phyloP scores from a whole-genome alignment of 1,140 invertebrate genomes.

The Lordiphosa clarofinis region DNA sequence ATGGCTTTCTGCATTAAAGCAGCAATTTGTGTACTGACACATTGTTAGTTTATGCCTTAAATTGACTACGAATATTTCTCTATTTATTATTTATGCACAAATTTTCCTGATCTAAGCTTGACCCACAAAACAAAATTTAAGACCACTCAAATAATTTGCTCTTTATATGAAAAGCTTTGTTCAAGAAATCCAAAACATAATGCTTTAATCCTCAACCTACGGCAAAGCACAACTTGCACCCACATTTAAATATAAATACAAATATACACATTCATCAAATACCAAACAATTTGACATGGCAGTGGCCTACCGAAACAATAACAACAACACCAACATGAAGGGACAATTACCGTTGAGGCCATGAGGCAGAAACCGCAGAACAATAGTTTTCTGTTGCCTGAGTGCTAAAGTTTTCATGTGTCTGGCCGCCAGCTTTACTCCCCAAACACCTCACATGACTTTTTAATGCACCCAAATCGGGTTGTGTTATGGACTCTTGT shows the following conservation, averaged over 20 bases:
- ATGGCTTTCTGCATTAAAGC: no score
- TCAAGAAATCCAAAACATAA: no score
- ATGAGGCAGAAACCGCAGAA: slow-evolving; percentile 42
- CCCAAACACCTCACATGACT: slow-evolving; percentile 3
- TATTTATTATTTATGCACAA: no score
- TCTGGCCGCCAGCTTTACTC: slow-evolving; percentile 13
- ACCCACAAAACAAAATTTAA: slow-evolving; percentile 51
- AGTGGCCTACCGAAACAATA: slow-evolving; percentile 30
- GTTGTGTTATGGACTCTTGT: slow-evolving; percentile 10
- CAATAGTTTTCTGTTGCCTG: slow-evolving; percentile 59
- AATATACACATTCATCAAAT: slow-evolving; percentile 35
- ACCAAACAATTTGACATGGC: slow-evolving; percentile 40
- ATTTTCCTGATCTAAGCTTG: no score
- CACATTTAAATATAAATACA: no score
- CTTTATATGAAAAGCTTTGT: no score
- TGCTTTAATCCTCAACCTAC: not conserved
- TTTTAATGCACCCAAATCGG: slow-evolving; percentile 16
- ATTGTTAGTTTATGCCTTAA: no score
- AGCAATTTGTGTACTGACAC: no score
- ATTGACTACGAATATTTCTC: no score
- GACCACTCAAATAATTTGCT: slow-evolving; percentile 33
- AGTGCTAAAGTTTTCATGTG: slow-evolving; percentile 57
- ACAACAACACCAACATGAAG: slow-evolving; percentile 14
- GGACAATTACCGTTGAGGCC: slow-evolving; percentile 48
- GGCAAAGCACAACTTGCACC: no score